Conservation (phyloP, 1,140 invertebrate genomes). For the Cydia fagiglandana region DNA sequence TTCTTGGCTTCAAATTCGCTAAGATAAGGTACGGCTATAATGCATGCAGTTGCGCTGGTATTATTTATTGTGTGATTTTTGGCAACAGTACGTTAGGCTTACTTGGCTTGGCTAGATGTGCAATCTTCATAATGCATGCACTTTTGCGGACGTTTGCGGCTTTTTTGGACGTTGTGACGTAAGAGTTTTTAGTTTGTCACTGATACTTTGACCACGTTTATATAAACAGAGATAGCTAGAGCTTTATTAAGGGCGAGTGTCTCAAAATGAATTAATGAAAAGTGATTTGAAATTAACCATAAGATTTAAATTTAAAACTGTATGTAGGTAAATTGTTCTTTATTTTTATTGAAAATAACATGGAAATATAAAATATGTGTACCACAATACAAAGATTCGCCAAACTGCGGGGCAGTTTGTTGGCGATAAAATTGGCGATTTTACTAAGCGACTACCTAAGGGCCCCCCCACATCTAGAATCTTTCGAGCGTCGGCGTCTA, state of each 20-base stretch:
- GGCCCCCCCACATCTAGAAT: too few relatives aligned
- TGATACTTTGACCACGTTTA: not conserved
- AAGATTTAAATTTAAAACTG: too few relatives aligned
- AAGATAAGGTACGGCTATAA: constrained; percentile 77
- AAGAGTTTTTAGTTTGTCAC: not conserved
- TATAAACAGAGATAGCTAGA: not conserved
- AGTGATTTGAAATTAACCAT: too few relatives aligned
- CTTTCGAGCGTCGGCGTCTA: too few relatives aligned
- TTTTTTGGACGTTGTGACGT: constrained; percentile 49
- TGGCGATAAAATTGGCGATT: too few relatives aligned
- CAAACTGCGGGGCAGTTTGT: too few relatives aligned
- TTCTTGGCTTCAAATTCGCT: constrained; percentile 78
- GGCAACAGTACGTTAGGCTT: constrained; percentile 68
- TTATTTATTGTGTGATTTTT: constrained; percentile 79
- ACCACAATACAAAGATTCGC: too few relatives aligned
- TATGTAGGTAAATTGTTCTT: too few relatives aligned
- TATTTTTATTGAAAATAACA: too few relatives aligned
- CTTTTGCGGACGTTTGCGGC: constrained; percentile 64
- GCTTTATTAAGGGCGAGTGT: not conserved
- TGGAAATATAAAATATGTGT: too few relatives aligned
- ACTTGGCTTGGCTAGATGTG: constrained; percentile 74
- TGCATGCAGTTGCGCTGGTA: constrained; percentile 73
- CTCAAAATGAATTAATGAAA: too few relatives aligned
- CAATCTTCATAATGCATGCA: constrained; percentile 79
- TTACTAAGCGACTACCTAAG: too few relatives aligned